These are phyloP conservation scores for Ctenoplectra terminalis DNA, from an alignment of 1,140 invertebrate species.

Conservation along the genomic window DNA sequence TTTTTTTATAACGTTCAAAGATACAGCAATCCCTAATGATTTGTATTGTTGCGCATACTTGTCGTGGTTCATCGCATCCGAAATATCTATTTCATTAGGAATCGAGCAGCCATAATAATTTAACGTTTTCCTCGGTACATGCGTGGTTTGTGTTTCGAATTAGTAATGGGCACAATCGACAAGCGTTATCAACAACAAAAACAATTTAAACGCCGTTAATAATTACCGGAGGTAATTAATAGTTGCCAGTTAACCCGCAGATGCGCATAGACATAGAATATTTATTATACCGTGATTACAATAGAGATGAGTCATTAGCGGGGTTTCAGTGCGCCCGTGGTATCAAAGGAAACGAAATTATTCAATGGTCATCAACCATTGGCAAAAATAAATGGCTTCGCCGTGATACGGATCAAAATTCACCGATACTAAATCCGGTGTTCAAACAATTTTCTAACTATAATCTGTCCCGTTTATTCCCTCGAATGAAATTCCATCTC, in stretches of 20 bases:
- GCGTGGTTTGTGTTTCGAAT: background rate
- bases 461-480: background rate
- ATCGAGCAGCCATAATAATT: background rate
- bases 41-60: too few relatives aligned
- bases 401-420: background rate
- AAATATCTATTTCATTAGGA: background rate
- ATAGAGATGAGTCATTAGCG: background rate
- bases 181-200: background rate
- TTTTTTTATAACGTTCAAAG: too few relatives aligned
- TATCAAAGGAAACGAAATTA: conserved; percentile 39
- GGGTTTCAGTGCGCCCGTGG: background rate
- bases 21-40: too few relatives aligned
- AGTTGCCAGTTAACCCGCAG: background rate
- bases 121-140: background rate
- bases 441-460: too few relatives aligned
- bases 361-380: background rate
- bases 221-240: conserved; percentile 3
- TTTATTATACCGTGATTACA: conserved; percentile 6
- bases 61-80: too few relatives aligned
- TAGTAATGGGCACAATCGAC: background rate
- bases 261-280: background rate
- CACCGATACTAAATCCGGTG: too few relatives aligned
- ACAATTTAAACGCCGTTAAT: conserved; percentile 4
- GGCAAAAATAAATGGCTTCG: background rate
- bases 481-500: conserved; percentile 12